phyloP scores from a whole-genome alignment of 1,140 invertebrate genomes.

The Drosophila nigromelanica region DNA sequence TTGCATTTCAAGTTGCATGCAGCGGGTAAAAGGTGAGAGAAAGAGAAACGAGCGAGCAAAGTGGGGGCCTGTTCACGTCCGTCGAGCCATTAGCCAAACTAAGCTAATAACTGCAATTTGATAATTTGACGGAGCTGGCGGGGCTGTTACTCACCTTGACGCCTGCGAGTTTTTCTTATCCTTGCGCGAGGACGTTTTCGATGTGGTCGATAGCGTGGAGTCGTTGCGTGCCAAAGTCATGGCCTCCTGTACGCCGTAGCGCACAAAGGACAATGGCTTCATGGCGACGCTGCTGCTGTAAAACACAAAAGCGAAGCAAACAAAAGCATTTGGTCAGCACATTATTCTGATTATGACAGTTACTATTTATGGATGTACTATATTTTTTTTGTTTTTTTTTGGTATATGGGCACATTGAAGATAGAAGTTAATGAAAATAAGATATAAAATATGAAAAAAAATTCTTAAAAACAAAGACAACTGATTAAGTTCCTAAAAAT shows the following conservation, averaged over 20 bases:
- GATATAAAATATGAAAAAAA: too few species aligned
- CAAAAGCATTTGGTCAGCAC: conserved; percentile 33
- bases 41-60: not conserved
- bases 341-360: not conserved
- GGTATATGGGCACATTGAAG: too few species aligned
- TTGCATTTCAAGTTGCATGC: conserved; percentile 48
- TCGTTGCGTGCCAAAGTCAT: conserved; percentile 84
- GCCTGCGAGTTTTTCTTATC: conserved; percentile 84
- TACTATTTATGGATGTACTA: not conserved
- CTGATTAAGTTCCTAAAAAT: too few species aligned
- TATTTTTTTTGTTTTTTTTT: too few species aligned
- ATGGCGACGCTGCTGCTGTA: conserved; percentile 77
- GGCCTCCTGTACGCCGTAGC: conserved; percentile 83
- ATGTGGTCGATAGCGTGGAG: conserved; percentile 83
- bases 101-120: conserved; percentile 69
- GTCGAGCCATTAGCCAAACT: conserved; percentile 14
- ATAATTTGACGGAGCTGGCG: not conserved
- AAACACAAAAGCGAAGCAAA: conserved; percentile 21
- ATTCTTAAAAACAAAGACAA: too few species aligned
- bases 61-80: too few species aligned
- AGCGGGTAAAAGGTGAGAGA: not conserved
- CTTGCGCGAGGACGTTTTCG: conserved; percentile 83
- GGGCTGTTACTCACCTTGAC: conserved; percentile 73
- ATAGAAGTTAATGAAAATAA: too few species aligned
- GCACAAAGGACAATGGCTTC: conserved; percentile 83